Evolutionary conservation across 2,113 vertebrate species (phyloP).

Genomic region (Tapirus terrestris): DNA sequence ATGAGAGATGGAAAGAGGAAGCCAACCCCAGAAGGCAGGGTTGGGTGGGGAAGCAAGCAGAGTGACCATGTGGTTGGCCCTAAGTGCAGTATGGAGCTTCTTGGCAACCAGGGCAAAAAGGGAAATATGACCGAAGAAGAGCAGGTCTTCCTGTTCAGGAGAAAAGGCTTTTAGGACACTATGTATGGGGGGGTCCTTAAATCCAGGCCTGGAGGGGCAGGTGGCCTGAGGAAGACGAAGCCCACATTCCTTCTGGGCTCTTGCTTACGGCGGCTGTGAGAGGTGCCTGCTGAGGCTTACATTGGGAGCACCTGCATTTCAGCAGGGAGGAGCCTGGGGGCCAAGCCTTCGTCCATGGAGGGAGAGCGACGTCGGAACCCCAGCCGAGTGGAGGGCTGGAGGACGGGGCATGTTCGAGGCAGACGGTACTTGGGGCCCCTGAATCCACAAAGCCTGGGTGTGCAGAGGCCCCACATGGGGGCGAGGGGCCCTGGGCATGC

Average conservation of each 20-base stretch:
- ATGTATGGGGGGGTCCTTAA: neutral
- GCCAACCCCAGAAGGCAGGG: neutral
- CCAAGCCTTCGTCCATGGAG: fast-evolving
- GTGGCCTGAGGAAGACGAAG: neutral
- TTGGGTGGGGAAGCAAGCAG: no score
- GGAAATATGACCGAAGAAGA: neutral
- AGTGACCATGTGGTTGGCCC: fast-evolving
- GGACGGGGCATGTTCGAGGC: neutral
- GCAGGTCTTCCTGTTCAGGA: neutral
- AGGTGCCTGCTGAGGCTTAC: fast-evolving
- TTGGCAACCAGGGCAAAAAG: neutral
- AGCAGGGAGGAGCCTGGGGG: neutral
- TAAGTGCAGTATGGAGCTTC: neutral
- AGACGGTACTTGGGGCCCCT: neutral
- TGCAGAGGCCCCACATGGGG: fast-evolving
- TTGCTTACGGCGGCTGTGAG: no score
- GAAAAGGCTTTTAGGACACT: neutral
- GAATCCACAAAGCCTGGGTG: neutral
- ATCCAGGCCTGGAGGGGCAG: neutral
- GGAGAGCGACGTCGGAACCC: fast-evolving
- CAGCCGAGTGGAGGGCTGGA: fast-evolving
- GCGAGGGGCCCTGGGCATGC: neutral
- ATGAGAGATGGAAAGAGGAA: neutral
- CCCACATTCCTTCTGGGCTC: fast-evolving
- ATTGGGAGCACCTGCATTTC: no score